Conservation (phyloP, 2,797 vertebrate genomes). For the Tadarida brasiliensis region DNA sequence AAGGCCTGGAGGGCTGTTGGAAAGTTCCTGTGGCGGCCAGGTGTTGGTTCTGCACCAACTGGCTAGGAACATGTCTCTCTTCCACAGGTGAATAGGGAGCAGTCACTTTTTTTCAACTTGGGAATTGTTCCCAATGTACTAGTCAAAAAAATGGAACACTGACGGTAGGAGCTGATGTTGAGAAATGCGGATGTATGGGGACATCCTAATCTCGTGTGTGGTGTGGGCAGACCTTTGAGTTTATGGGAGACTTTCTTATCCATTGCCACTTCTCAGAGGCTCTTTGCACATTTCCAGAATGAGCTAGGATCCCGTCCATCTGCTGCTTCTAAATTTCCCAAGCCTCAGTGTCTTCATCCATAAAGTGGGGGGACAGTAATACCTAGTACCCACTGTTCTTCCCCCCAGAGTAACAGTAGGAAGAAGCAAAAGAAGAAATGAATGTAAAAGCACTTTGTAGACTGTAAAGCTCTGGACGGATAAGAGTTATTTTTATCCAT, state of each 20-base stretch:
- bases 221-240: background rate
- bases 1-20: rapidly evolving
- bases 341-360: background rate
- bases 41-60: rapidly evolving
- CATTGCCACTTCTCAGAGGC: too few relatives aligned
- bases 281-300: background rate
- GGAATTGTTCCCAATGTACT: background rate
- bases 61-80: background rate
- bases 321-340: background rate
- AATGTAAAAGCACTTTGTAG: background rate
- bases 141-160: background rate
- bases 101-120: background rate
- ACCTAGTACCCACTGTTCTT: too few relatives aligned
- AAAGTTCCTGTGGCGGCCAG: background rate
- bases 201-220: background rate
- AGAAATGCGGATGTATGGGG: background rate
- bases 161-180: background rate
- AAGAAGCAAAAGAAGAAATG: background rate
- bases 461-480: background rate
- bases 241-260: background rate
- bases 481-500: background rate
- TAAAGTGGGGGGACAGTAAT: background rate
- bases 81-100: background rate
- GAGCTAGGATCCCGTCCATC: background rate
- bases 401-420: background rate